Conservation (phyloP, 1,140 invertebrate species). For the Anastrepha ludens region DNA sequence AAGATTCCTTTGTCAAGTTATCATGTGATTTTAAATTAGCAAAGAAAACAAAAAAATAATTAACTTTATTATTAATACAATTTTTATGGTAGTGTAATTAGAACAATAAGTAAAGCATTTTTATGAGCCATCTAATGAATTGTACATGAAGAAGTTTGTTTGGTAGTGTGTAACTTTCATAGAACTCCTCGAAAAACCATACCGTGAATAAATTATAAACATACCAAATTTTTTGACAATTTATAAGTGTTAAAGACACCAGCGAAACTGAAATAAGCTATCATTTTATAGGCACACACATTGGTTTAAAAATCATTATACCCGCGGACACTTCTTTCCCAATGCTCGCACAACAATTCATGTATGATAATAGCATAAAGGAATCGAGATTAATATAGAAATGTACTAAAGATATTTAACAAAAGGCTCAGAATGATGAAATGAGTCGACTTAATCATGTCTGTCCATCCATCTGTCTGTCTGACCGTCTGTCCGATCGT, state of each 20-base stretch:
- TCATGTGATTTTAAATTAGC: slow-evolving; percentile 33
- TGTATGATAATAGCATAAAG: no score
- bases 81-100: not conserved
- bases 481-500: no score
- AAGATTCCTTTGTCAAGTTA: slow-evolving; percentile 35
- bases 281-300: not conserved
- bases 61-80: not conserved
- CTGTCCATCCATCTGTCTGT: no score
- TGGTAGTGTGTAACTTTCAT: not conserved
- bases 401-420: no score
- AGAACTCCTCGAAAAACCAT: no score
- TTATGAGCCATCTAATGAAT: no score
- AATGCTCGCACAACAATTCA: no score
- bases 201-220: not conserved
- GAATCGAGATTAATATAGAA: no score
- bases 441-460: no score
- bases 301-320: no score
- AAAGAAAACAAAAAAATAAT: not conserved
- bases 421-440: no score
- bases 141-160: not conserved
- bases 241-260: not conserved
- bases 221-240: not conserved
- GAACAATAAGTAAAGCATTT: not conserved
- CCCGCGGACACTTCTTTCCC: no score
- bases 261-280: not conserved